phyloP scores from a whole-genome alignment of 2,888 invertebrate genomes.

The Callyntrura guangdongensis region DNA sequence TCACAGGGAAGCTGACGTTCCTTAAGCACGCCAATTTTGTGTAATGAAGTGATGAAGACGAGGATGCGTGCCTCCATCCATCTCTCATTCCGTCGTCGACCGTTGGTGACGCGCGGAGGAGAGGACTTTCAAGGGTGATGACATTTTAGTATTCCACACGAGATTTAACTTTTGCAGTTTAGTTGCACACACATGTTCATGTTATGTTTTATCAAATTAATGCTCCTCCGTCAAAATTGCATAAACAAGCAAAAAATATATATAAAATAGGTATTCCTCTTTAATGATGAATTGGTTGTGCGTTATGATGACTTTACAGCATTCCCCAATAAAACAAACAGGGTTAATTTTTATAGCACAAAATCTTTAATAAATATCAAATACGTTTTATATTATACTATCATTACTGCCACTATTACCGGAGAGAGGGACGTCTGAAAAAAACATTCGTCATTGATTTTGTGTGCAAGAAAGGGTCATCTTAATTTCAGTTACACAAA shows the following conservation, averaged over 20 bases:
- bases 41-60: not conserved
- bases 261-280: not conserved
- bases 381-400: too few species aligned
- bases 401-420: too few species aligned
- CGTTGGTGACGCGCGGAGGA: slow-evolving; percentile 3
- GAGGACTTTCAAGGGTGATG: slow-evolving; percentile 79
- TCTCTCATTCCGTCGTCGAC: not conserved
- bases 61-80: slow-evolving; percentile 15
- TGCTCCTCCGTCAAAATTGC: not conserved
- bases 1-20: slow-evolving; percentile 49
- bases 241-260: not conserved
- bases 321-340: too few species aligned
- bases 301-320: too few species aligned
- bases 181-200: not conserved
- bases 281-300: slow-evolving; percentile 1
- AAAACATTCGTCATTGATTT: too few species aligned
- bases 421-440: too few species aligned
- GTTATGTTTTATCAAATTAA: too few species aligned
- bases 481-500: too few species aligned
- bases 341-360: too few species aligned
- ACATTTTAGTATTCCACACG: slow-evolving; percentile 78
- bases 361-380: too few species aligned
- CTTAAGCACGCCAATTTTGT: slow-evolving; percentile 1
- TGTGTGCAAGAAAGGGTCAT: too few species aligned
- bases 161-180: slow-evolving; percentile 28